These are phyloP conservation scores for Aldabrachelys gigantea DNA, from an alignment of 2,113 vertebrate genomes.

Conservation along the genomic window DNA sequence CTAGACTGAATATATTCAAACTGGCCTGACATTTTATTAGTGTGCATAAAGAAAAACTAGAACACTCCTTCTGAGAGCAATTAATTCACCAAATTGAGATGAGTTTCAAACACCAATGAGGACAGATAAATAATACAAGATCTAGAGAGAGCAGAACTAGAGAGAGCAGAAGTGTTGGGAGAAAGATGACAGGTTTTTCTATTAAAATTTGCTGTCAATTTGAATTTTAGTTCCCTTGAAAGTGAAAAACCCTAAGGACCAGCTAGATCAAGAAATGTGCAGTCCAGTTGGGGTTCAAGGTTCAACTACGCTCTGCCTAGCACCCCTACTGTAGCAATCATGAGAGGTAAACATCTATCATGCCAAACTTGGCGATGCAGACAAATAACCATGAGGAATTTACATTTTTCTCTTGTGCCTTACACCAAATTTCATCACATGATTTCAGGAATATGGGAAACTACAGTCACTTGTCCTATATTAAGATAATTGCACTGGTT, in stretches of 20 bases:
- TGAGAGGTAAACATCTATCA: conserved; percentile 10
- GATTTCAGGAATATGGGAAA: conserved; percentile 22
- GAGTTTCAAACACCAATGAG: neutral
- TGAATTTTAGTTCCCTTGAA: neutral
- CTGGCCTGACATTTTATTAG: conserved; percentile 21
- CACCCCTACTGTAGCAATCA: neutral
- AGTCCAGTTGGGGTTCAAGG: neutral
- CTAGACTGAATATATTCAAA: neutral
- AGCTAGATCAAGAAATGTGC: neutral
- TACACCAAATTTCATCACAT: neutral
- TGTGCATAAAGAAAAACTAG: conserved; percentile 24
- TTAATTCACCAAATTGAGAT: conserved; percentile 10
- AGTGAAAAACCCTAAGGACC: neutral
- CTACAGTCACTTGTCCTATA: conserved; percentile 9
- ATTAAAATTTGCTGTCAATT: neutral
- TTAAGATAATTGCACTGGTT: conserved; percentile 47
- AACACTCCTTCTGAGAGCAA: conserved; percentile 30
- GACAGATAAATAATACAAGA: neutral
- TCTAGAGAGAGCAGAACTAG: neutral
- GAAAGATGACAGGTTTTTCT: conserved; percentile 10
- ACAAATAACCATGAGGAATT: conserved; percentile 20
- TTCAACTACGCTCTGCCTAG: neutral
- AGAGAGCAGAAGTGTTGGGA: neutral
- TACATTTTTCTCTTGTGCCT: conserved; percentile 2
- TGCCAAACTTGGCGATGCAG: neutral